Percentiles rank a stretch among this genome's conserved stretches.
phyloP scores from a whole-genome alignment of 2,113 vertebrate genomes.

The Ginglymostoma cirratum region DNA sequence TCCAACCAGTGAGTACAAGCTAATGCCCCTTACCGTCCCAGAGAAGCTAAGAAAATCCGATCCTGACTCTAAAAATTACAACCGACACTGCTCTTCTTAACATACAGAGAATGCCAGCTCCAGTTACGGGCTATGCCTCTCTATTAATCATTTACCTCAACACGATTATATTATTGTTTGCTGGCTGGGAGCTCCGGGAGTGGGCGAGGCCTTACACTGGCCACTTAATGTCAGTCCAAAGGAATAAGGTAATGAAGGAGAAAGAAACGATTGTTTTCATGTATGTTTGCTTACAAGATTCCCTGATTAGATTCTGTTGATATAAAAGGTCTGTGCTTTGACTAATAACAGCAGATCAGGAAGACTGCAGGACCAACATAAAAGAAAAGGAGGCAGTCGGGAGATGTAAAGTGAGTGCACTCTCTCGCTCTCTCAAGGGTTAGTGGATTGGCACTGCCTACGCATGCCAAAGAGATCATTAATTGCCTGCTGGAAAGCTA shows the following conservation, averaged over 20 bases:
- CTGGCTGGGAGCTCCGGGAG: slow-evolving; percentile 42
- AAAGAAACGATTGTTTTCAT: slow-evolving; percentile 42
- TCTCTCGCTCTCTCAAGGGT: slow-evolving; percentile 6
- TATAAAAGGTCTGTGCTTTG: slow-evolving; percentile 39
- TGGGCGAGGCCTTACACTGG: slow-evolving; percentile 27
- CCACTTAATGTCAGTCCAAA: slow-evolving; percentile 12
- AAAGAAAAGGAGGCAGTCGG: slow-evolving; percentile 28
- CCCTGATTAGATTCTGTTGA: slow-evolving; percentile 48
- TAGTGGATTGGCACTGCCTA: slow-evolving; percentile 44
- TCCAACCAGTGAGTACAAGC: neutral
- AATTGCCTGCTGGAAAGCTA: slow-evolving; percentile 44
- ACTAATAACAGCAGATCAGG: slow-evolving; percentile 44
- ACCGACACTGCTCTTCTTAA: slow-evolving; percentile 8
- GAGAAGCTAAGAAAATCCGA: neutral
- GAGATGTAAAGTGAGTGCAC: slow-evolving; percentile 31
- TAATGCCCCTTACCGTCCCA: neutral
- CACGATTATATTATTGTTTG: slow-evolving; percentile 51
- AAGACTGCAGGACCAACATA: slow-evolving; percentile 8
- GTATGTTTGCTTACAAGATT: slow-evolving; percentile 47
- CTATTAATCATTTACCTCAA: slow-evolving; percentile 62
- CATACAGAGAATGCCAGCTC: slow-evolving; percentile 37
- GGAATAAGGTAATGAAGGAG: slow-evolving; percentile 40
- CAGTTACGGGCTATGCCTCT: slow-evolving; percentile 41
- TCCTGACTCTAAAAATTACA: neutral
- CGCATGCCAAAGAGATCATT: slow-evolving; percentile 45